Evolutionary conservation across 1,140 invertebrate genomes (phyloP).

Genomic region (Lerema accius): DNA sequence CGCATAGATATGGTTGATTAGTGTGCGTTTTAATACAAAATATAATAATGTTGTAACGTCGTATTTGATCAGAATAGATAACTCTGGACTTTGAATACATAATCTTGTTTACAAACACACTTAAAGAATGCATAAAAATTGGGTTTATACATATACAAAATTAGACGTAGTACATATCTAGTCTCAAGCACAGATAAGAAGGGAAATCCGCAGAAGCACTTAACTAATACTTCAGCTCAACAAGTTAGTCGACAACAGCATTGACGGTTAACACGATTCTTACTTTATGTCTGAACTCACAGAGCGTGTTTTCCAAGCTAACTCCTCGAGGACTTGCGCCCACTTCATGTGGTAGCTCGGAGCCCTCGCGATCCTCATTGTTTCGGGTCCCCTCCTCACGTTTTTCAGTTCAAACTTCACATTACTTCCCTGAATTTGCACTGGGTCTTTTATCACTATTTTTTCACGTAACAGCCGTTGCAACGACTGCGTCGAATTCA

Average conservation of each 20-base stretch:
- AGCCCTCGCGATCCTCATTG: conserved; percentile 31
- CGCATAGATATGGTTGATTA: not conserved
- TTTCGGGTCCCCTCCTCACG: conserved; percentile 3
- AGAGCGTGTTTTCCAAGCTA: conserved; percentile 54
- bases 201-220: conserved; percentile 9
- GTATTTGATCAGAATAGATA: no score
- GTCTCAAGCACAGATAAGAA: not conserved
- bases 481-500: conserved; percentile 33
- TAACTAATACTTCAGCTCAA: conserved; percentile 2
- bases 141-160: not conserved
- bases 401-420: conserved; percentile 18
- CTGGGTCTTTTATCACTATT: conserved; percentile 34
- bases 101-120: no score
- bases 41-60: not conserved
- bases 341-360: conserved; percentile 52
- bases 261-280: conserved; percentile 15
- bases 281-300: conserved; percentile 46
- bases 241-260: conserved; percentile 7
- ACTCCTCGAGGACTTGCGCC: conserved; percentile 65
- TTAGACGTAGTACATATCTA: not conserved
- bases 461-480: conserved; percentile 42
- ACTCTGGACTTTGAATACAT: no score
- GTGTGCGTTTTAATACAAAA: not conserved
- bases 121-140: no score
- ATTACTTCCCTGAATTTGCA: conserved; percentile 19